A percentile compares a stretch with the other conserved stretches of the same genome.
phyloP scores from a whole-genome alignment of 2,888 invertebrate genomes.

The Endomychus coccineus region DNA sequence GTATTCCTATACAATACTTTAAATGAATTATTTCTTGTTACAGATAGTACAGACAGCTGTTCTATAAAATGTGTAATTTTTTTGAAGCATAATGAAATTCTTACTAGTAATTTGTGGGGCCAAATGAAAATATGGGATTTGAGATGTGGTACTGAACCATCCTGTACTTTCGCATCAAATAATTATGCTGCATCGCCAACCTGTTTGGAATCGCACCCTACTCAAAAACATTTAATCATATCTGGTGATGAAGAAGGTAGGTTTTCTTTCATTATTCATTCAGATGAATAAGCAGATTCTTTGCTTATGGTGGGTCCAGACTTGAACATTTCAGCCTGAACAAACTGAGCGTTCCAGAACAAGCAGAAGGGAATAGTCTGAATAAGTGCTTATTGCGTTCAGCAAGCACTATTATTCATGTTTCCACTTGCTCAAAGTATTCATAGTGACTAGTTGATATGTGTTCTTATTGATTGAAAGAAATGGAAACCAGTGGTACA shows the following conservation, averaged over 20 bases:
- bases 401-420: too few species aligned
- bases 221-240: conserved; percentile 74
- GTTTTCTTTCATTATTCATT: conserved; percentile 7
- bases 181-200: conserved; percentile 68
- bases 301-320: too few species aligned
- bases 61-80: conserved; percentile 70
- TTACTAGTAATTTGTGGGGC: conserved; percentile 81
- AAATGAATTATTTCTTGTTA: conserved; percentile 20
- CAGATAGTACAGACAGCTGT: conserved; percentile 73
- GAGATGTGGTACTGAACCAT: conserved; percentile 55
- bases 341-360: too few species aligned
- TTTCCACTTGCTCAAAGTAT: too few species aligned
- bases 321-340: too few species aligned
- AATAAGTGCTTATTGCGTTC: too few species aligned
- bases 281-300: neutral
- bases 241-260: conserved; percentile 76
- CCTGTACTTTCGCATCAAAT: conserved; percentile 64
- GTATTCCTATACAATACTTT: too few species aligned
- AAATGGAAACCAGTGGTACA: too few species aligned
- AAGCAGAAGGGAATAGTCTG: too few species aligned
- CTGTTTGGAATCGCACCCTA: conserved; percentile 75
- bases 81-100: conserved; percentile 62
- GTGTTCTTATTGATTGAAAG: too few species aligned
- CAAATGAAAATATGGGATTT: conserved; percentile 88
- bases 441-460: too few species aligned